A percentile compares a stretch with the other conserved stretches of the same genome.
These are phyloP conservation scores for Oophaga pumilio DNA, from an alignment of 2,113 vertebrate species.

Conservation along the genomic window DNA sequence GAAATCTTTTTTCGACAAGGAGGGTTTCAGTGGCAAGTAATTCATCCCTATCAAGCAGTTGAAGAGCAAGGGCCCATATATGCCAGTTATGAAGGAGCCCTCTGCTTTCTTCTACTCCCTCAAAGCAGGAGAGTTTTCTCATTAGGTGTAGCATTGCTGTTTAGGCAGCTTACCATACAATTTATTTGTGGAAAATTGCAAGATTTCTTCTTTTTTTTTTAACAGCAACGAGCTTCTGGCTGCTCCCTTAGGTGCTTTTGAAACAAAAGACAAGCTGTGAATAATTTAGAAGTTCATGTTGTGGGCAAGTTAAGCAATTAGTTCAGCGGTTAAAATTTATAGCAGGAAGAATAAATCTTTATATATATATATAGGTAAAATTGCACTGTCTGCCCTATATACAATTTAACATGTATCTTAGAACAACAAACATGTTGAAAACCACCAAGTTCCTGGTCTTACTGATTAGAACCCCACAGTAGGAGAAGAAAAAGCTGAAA, in stretches of 20 bases:
- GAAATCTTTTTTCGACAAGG: too few species aligned
- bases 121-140: background rate
- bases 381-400: background rate
- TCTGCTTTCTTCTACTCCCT: too few species aligned
- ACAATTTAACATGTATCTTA: background rate
- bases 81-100: too few species aligned
- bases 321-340: slow-evolving; percentile 7
- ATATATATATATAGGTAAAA: background rate
- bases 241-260: slow-evolving; percentile 8
- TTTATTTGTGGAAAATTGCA: background rate
- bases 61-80: too few species aligned
- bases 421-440: slow-evolving; percentile 9
- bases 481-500: slow-evolving; percentile 11
- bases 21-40: too few species aligned
- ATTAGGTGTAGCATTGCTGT: background rate
- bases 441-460: slow-evolving; percentile 17
- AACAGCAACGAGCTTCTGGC: background rate
- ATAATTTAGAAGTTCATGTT: slow-evolving; percentile 51
- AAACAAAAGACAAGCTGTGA: slow-evolving; percentile 29
- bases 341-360: background rate
- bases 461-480: slow-evolving; percentile 11
- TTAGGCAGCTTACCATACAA: background rate
- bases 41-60: too few species aligned
- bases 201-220: background rate
- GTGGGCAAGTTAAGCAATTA: slow-evolving; percentile 29